phyloP scores from a whole-genome alignment of 2,113 vertebrate genomes.

The Typhlomys cinereus region DNA sequence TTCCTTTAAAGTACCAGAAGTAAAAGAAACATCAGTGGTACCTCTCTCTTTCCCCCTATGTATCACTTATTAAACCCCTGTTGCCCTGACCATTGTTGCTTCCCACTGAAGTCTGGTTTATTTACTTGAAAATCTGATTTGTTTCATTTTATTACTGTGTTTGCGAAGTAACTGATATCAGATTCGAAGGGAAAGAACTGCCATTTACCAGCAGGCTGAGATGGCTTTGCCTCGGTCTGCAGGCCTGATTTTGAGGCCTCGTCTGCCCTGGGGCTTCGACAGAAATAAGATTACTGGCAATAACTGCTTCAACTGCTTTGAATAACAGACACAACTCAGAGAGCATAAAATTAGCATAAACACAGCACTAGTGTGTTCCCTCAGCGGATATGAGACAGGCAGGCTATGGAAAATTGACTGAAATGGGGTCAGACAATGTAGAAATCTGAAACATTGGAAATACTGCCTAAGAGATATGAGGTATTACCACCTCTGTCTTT shows the following conservation, averaged over 20 bases:
- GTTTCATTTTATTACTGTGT: conserved; percentile 95
- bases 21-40: neutral
- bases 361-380: conserved; percentile 88
- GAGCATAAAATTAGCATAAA: conserved; percentile 93
- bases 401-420: conserved; percentile 90
- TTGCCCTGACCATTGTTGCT: conserved; percentile 91
- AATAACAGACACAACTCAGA: conserved; percentile 94
- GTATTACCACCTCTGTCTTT: conserved; percentile 60
- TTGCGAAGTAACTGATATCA: conserved; percentile 92
- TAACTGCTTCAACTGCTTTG: conserved; percentile 93
- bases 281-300: conserved; percentile 97
- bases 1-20: conserved; percentile 31
- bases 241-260: conserved; percentile 89
- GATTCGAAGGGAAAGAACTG: conserved; percentile 90
- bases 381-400: conserved; percentile 86
- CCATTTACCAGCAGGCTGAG: conserved; percentile 92
- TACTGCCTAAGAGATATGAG: conserved; percentile 71
- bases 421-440: conserved; percentile 89
- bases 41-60: conserved; percentile 74
- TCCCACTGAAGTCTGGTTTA: conserved; percentile 92
- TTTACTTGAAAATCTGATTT: conserved; percentile 95
- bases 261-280: conserved; percentile 88
- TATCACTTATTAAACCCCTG: conserved; percentile 90
- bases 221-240: conserved; percentile 91
- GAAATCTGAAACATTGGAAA: conserved; percentile 84